Evolutionary conservation across 2,888 invertebrate genomes (phyloP).

Genomic region (Campopleginae sp.): DNA sequence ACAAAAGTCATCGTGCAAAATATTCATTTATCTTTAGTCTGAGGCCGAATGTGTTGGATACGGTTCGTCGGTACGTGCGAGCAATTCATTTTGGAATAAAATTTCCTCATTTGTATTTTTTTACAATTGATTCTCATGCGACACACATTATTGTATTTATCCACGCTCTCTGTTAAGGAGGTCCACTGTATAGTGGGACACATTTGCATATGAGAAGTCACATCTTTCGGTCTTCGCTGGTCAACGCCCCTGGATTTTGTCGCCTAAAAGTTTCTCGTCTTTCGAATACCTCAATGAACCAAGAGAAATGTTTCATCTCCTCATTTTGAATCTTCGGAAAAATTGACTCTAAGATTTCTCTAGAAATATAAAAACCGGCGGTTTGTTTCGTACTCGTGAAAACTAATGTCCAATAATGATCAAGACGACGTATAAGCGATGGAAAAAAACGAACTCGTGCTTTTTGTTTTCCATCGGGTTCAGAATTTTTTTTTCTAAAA

Average conservation of each 20-base stretch:
- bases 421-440: not conserved
- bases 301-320: constrained; percentile 20
- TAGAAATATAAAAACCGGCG: not conserved
- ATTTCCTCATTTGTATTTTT: constrained; percentile 31
- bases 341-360: not conserved
- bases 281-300: constrained; percentile 5
- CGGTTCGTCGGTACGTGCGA: not conserved
- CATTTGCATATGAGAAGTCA: constrained; percentile 53
- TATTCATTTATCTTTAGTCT: not conserved
- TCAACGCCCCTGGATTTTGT: constrained; percentile 42
- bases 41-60: not conserved
- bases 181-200: constrained; percentile 54
- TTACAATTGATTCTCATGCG: constrained; percentile 10
- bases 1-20: not conserved
- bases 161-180: constrained; percentile 47
- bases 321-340: not conserved
- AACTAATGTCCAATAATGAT: not conserved
- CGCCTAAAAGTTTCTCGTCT: constrained; percentile 28
- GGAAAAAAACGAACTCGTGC: not conserved
- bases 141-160: constrained; percentile 59
- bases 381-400: not conserved
- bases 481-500: no score
- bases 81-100: constrained; percentile 9
- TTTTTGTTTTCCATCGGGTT: no score
- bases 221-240: constrained; percentile 20